A percentile compares a stretch with the other conserved stretches of the same genome.
Evolutionary conservation across 2,888 invertebrate genomes (phyloP).

Genomic region (Exocentrus adspersus): DNA sequence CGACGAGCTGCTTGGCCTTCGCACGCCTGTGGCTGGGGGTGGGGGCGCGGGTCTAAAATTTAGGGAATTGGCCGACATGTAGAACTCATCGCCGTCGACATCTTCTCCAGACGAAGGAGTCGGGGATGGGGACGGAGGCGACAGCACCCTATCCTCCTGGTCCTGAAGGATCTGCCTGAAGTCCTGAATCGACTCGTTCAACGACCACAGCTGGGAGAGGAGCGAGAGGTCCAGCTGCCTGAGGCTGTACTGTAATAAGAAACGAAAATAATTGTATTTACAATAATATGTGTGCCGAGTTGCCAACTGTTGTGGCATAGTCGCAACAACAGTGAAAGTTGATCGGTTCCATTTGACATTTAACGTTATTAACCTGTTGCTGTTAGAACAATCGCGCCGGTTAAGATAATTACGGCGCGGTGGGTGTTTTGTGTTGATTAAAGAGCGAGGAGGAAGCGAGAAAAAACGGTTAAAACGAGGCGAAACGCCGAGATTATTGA

Average conservation of each 20-base stretch:
- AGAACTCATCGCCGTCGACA: slow-evolving; percentile 57
- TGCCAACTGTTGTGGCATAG: background rate
- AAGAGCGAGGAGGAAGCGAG: background rate
- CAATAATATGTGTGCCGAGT: background rate
- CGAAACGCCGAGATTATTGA: background rate
- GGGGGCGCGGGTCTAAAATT: slow-evolving; percentile 62
- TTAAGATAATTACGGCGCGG: background rate
- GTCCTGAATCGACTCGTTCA: slow-evolving; percentile 92
- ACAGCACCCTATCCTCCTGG: slow-evolving; percentile 62
- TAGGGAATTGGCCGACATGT: slow-evolving; percentile 56
- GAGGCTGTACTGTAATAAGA: slow-evolving; percentile 79
- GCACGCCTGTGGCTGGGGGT: slow-evolving; percentile 36
- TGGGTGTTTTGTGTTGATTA: background rate
- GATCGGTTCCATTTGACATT: slow-evolving; percentile 13
- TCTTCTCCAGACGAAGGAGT: slow-evolving; percentile 67
- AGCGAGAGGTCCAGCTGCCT: slow-evolving; percentile 90
- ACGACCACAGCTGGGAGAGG: slow-evolving; percentile 89
- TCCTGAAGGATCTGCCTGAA: slow-evolving; percentile 78
- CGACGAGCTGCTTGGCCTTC: slow-evolving; percentile 50
- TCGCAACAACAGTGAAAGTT: slow-evolving; percentile 21
- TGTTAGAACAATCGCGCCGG: background rate
- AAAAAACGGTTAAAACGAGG: background rate
- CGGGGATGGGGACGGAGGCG: slow-evolving; percentile 67
- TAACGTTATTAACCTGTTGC: slow-evolving; percentile 3
- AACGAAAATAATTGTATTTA: background rate